Evolutionary conservation across 2,888 invertebrate genomes (phyloP).

Genomic region (Meta bourneti): DNA sequence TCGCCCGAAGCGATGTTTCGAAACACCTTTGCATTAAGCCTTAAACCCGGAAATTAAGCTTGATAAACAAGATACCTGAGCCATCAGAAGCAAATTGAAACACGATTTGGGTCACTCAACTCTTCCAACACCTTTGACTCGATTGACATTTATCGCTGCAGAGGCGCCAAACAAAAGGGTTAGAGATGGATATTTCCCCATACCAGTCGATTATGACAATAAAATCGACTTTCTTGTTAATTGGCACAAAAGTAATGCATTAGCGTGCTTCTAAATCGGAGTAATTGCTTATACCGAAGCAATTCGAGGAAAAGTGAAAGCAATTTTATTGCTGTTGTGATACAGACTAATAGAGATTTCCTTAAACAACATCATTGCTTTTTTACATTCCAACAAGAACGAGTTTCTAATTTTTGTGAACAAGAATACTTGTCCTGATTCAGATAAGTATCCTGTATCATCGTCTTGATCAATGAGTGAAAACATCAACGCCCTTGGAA

Average conservation of each 20-base stretch:
- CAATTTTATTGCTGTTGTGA: background rate
- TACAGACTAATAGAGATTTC: background rate
- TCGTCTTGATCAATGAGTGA: no score
- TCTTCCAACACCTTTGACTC: slow-evolving; percentile 36
- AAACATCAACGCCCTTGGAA: no score
- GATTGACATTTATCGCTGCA: slow-evolving; percentile 39
- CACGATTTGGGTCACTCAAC: slow-evolving; percentile 66
- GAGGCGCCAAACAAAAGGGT: slow-evolving; percentile 43
- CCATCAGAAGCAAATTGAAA: slow-evolving; percentile 3
- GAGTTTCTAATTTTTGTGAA: no score
- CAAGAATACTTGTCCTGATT: no score
- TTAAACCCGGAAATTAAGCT: slow-evolving; percentile 68
- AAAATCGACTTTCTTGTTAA: background rate
- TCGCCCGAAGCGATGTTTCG: slow-evolving; percentile 16
- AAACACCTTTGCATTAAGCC: slow-evolving; percentile 17
- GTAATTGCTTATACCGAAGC: background rate
- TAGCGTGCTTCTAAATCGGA: background rate
- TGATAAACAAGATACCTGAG: slow-evolving; percentile 41
- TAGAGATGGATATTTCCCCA: background rate
- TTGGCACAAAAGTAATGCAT: background rate
- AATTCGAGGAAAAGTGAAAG: background rate
- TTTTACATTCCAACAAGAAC: no score
- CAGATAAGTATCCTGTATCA: no score
- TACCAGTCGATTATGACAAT: no score
- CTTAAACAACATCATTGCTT: background rate